A percentile compares a stretch with the other conserved stretches of the same genome.
These are phyloP conservation scores for Thaumatotibia leucotreta DNA, from an alignment of 1,140 invertebrate species.

Conservation along the genomic window DNA sequence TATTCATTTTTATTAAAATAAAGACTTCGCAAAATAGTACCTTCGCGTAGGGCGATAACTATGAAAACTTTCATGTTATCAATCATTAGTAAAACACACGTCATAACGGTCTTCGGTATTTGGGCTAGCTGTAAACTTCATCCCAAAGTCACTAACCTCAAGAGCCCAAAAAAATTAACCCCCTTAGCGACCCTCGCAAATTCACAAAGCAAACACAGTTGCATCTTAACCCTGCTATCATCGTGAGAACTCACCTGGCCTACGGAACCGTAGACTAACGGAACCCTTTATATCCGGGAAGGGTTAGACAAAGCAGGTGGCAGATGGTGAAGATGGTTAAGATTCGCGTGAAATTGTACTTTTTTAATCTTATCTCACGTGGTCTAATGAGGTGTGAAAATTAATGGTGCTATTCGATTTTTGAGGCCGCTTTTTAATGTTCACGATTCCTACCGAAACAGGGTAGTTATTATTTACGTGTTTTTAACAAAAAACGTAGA, in stretches of 20 bases:
- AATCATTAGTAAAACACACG: background rate
- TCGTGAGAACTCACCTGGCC: constrained; percentile 9
- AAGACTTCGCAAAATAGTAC: no score
- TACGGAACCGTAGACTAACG: background rate
- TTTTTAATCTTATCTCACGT: background rate
- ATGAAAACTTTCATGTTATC: no score
- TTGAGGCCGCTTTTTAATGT: background rate
- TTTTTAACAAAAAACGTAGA: no score
- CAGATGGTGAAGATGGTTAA: background rate
- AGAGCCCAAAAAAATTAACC: background rate
- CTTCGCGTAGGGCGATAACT: no score
- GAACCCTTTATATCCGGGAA: constrained; percentile 5
- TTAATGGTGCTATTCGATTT: background rate
- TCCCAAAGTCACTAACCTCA: background rate
- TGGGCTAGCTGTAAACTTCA: background rate
- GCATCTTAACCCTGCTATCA: constrained; percentile 5
- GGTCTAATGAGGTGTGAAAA: constrained; percentile 7
- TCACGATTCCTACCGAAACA: background rate
- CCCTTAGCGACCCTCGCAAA: constrained; percentile 4
- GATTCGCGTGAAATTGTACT: constrained; percentile 3
- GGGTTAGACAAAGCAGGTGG: constrained; percentile 12
- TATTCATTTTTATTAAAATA: no score
- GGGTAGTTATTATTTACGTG: background rate
- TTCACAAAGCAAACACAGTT: constrained; percentile 9
- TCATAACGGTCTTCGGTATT: no score